Percentiles rank a stretch among this genome's conserved stretches.
These are phyloP conservation scores for Macrotus californicus DNA, from an alignment of 2,113 vertebrate species.

Conservation along the genomic window DNA sequence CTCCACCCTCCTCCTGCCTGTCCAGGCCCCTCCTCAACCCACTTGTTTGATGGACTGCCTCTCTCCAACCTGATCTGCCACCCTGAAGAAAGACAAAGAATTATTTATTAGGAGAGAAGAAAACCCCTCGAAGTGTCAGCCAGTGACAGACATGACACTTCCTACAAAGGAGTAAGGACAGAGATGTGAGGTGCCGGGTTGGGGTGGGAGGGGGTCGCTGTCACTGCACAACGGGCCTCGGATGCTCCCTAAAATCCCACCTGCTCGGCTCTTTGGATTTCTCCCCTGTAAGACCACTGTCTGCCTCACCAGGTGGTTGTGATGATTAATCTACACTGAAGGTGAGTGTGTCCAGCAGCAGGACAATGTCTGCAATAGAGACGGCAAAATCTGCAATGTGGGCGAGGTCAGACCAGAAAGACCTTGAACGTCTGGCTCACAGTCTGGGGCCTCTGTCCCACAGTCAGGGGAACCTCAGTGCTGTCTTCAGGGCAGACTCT, in stretches of 20 bases:
- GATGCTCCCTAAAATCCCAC: neutral
- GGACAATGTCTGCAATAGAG: neutral
- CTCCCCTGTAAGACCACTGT: neutral
- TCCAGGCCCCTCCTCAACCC: neutral
- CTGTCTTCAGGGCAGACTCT: neutral
- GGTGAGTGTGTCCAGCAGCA: neutral
- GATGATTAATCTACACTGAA: neutral
- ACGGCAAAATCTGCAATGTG: neutral
- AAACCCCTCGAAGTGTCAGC: slow-evolving; percentile 35
- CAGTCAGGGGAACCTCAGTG: neutral
- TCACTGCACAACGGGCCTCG: neutral
- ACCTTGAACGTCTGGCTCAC: neutral
- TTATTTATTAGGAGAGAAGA: slow-evolving; percentile 55
- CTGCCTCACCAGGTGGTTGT: neutral
- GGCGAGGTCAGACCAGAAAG: neutral
- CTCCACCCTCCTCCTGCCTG: neutral
- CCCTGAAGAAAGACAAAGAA: slow-evolving; percentile 59
- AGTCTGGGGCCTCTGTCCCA: neutral
- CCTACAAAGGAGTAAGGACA: neutral
- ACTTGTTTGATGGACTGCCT: slow-evolving; percentile 5
- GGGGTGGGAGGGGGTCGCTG: neutral
- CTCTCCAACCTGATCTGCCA: slow-evolving; percentile 16
- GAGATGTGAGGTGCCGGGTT: neutral
- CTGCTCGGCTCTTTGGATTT: neutral
- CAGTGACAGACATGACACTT: slow-evolving; percentile 12